Evolutionary conservation across 2,113 vertebrate species (phyloP).

Genomic region (Myocastor coypus): DNA sequence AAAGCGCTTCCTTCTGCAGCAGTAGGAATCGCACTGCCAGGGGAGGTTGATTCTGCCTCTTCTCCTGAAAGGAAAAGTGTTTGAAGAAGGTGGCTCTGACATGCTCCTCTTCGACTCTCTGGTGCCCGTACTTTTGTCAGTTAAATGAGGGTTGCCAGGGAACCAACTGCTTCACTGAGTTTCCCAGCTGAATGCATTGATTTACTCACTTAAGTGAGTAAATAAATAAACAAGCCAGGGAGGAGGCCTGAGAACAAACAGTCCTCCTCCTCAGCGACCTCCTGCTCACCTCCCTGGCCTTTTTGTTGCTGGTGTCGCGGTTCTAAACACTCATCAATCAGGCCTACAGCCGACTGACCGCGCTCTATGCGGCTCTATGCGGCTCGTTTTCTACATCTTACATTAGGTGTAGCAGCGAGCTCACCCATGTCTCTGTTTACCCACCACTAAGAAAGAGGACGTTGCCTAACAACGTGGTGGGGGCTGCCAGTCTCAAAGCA

Average conservation of each 20-base stretch:
- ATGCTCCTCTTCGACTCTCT: conserved; percentile 8
- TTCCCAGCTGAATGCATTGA: background rate
- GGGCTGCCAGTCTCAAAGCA: conserved; percentile 27
- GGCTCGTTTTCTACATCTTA: conserved; percentile 45
- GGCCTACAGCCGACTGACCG: conserved; percentile 26
- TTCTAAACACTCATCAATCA: conserved; percentile 66
- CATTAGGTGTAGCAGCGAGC: conserved; percentile 56
- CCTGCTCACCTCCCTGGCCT: conserved; percentile 63
- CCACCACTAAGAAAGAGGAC: background rate
- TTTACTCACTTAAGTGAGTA: conserved; percentile 15
- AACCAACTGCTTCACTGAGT: background rate
- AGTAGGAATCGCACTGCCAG: background rate
- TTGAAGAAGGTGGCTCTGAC: background rate
- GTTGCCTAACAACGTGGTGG: conserved; percentile 43
- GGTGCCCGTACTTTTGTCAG: background rate
- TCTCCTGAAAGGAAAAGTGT: background rate
- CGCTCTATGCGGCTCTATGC: conserved; percentile 21
- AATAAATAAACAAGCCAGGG: conserved; percentile 43
- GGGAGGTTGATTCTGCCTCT: background rate
- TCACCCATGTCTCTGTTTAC: conserved; percentile 53
- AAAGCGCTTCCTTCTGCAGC: background rate
- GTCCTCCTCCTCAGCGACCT: conserved; percentile 60
- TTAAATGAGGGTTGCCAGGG: background rate
- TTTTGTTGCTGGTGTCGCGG: conserved; percentile 44
- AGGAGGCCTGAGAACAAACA: conserved; percentile 61